Conservation (phyloP, 2,888 invertebrate species). For the Tinea trinotella region DNA sequence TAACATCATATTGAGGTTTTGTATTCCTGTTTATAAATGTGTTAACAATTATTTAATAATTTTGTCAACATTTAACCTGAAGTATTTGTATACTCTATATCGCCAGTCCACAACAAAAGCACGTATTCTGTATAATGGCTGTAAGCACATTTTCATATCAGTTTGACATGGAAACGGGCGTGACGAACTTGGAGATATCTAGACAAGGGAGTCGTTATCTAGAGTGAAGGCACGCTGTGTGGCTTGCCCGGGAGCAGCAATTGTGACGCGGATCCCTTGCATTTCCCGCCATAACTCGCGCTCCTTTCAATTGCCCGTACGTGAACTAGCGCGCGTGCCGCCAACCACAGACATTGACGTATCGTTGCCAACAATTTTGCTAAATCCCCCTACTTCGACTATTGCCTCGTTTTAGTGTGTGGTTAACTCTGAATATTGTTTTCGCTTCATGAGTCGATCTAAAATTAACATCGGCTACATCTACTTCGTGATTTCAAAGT, state of each 20-base stretch:
- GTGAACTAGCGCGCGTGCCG: conserved; percentile 56
- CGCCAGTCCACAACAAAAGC: not conserved
- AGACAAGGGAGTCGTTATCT: conserved; percentile 9
- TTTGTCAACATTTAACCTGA: not conserved
- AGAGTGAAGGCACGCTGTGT: conserved; percentile 32
- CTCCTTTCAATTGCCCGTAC: conserved; percentile 61
- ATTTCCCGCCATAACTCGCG: conserved; percentile 58
- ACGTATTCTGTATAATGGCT: not conserved
- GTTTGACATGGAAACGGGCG: conserved; percentile 6
- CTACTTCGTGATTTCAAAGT: not conserved
- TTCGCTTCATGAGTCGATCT: conserved; percentile 13
- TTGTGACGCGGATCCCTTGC: conserved; percentile 47
- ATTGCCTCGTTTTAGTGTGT: conserved; percentile 28
- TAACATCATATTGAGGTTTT: conserved; percentile 38
- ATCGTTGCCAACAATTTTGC: conserved; percentile 48
- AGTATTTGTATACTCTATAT: not conserved
- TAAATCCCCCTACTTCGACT: conserved; percentile 47
- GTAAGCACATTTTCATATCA: conserved; percentile 1
- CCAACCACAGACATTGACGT: conserved; percentile 45
- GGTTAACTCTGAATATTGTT: conserved; percentile 17
- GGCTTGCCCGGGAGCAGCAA: conserved; percentile 55
- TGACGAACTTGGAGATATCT: conserved; percentile 10
- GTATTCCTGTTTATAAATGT: conserved; percentile 29
- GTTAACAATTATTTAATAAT: conserved; percentile 3
- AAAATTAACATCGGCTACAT: conserved; percentile 10